Evolutionary conservation across 1,140 invertebrate species (phyloP).

Genomic region (Armadillidium nasatum): DNA sequence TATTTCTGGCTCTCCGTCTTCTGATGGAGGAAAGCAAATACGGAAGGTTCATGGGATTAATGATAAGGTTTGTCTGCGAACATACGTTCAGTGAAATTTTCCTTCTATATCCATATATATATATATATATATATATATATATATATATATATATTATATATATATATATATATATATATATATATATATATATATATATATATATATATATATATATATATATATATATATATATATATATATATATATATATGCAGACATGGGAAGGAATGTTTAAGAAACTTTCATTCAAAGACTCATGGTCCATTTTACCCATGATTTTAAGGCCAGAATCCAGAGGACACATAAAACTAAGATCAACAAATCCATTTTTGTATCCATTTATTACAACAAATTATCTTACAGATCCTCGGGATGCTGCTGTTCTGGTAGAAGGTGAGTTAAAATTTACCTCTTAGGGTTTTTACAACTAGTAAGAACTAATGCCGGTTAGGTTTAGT

Average conservation of each 20-base stretch:
- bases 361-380: slow-evolving; percentile 83
- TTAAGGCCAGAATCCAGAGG: slow-evolving; percentile 69
- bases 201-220: no score
- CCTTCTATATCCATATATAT: no score
- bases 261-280: slow-evolving; percentile 50
- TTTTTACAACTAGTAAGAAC: no score
- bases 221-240: not conserved
- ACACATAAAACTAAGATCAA: slow-evolving; percentile 68
- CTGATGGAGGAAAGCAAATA: slow-evolving; percentile 76
- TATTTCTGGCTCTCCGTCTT: slow-evolving; percentile 81
- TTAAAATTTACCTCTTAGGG: no score
- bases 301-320: slow-evolving; percentile 79
- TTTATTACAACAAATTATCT: slow-evolving; percentile 90
- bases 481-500: no score
- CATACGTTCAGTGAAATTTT: no score
- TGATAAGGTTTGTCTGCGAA: slow-evolving; percentile 51
- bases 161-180: slow-evolving; percentile 8
- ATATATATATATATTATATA: slow-evolving; percentile 8
- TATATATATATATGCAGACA: slow-evolving; percentile 24
- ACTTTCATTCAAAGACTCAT: slow-evolving; percentile 71
- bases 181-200: slow-evolving; percentile 7
- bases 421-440: slow-evolving; percentile 69
- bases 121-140: slow-evolving; percentile 11
- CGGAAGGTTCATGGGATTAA: slow-evolving; percentile 72
- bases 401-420: slow-evolving; percentile 69